Base-by-base conservation (phyloP, 1,140 invertebrate species). In the Diachasma alloeum region DNA sequence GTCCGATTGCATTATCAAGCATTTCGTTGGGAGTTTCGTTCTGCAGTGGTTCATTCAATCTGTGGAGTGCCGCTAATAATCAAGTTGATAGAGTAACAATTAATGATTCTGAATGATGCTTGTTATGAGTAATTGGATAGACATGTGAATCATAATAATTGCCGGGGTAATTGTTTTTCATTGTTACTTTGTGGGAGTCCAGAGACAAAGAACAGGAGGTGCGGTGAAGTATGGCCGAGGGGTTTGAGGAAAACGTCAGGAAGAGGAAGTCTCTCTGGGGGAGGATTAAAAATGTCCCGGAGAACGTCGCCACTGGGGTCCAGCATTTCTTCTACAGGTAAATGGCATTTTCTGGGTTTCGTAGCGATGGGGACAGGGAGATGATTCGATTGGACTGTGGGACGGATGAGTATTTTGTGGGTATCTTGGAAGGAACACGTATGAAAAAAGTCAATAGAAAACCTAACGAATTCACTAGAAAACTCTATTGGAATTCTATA, bases 241-340 rank as follows among this genome's bases (percentile, higher is more conserved):
- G 26, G 4, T 39, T 68, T 39, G 66, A 19, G n/a, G 15, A 26
- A 68, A 39, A 26, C 9, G 1, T 37, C 15, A 5, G 36, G 3
- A 15, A 11, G n/a, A 15, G 31, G 4, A 68, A 68, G 17, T 37
- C 66, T 9, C n/a, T 68, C 13, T 37, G 66, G 11, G 9, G n/a
- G 13, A 68, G 31, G 36, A 37, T 68, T 17, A 74, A 77, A 69
- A 79, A 69, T 5, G 76, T 89, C 72, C 86, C 88, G 0, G 78
- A 83, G 63, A 78, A 74, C 22, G 82, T 88, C 31, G 86, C 87
- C 1, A 79, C 80, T 46, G 44, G 77, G 0, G 82, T 87, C 0
- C 85, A 89, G 69, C 76, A 82, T 39, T 87, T 88, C 36, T 88
- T 88, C 70, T 88, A 89, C 75, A 79, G 73, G 88, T 89, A 80